Evolutionary conservation across 2,113 vertebrate species (phyloP), one percentile per base, ranked within the genome.

Genomic region (Ovis canadensis): DNA sequence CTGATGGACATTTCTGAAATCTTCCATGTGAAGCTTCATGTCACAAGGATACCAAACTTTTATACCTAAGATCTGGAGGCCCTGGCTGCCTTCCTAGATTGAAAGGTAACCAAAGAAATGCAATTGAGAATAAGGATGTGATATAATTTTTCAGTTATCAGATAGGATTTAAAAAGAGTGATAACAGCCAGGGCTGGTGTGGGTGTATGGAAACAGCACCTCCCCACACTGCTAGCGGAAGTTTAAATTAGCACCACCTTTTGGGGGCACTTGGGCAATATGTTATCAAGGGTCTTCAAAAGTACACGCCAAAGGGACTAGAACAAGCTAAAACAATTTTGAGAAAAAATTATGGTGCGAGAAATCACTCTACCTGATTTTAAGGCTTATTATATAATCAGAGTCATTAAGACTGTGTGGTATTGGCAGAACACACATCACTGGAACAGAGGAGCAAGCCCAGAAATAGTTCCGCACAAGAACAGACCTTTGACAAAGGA

Each of bases 71-170:
- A 85, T 59, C 85, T 9, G 33, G 78, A 23, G 82, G 43, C 50
- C 9, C 81, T 71, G 77, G n/a, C 31, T 88, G 64, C 48, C 90
- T 93, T 67, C 60, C 45, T 29, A 60, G 88, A 67, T 25, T 89
- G 86, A 91, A 80, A 94, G 82, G 77, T 83, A 64, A 91, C 23
- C 74, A 59, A 82, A 87, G 89, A 97, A 94, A 55, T 50, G 55
- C 77, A 91, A 48, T 59, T 94, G 92, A 92, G 94, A 90, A 84
- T 90, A 95, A 95, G 78, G 85, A 94, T 71, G 59, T 78, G 91
- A 92, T 55, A 48, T 31, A 81, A 97, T 31, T 91, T 96, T 98
- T 97, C 97, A 90, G 98, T 98, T 98, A 98, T 97, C 98, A 96
- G 98, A 97, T 96, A 95, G 59, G 97, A 54, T 91, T 97, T 85